Evolutionary conservation across 2,797 vertebrate genomes (phyloP).

Genomic region (Cuculus canorus): DNA sequence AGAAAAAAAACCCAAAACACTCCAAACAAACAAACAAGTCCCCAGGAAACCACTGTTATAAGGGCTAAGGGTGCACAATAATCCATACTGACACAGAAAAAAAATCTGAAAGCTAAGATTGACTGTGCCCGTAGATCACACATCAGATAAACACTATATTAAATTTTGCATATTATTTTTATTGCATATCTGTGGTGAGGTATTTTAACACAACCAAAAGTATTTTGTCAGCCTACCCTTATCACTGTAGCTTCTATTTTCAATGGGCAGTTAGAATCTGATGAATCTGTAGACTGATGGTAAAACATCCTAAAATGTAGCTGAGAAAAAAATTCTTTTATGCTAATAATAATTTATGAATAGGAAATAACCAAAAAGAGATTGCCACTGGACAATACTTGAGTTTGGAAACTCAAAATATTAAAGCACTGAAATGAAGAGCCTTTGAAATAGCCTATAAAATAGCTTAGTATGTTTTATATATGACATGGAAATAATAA

Average conservation of each 20-base stretch:
- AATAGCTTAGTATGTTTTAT: background rate
- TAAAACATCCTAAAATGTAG: background rate
- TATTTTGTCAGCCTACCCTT: background rate
- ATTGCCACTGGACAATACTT: accelerated
- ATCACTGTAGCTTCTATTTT: background rate
- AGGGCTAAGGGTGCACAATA: background rate
- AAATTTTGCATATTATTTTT: background rate
- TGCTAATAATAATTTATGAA: background rate
- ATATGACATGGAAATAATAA: background rate
- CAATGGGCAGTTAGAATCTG: background rate
- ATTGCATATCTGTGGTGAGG: background rate
- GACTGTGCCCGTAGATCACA: background rate
- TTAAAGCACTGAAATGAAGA: background rate
- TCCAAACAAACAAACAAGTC: background rate
- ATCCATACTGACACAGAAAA: background rate
- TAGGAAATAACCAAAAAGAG: background rate
- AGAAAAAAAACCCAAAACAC: accelerated
- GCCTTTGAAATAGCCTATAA: background rate
- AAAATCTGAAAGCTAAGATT: background rate
- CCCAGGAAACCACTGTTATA: background rate
- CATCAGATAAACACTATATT: background rate
- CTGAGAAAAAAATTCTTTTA: background rate
- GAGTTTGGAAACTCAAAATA: background rate
- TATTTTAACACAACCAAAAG: background rate
- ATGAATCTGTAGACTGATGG: background rate